A percentile compares a stretch with the other conserved stretches of the same genome.
Conservation (phyloP, 2,797 vertebrate genomes). For the Acestrorhynchus altus region DNA sequence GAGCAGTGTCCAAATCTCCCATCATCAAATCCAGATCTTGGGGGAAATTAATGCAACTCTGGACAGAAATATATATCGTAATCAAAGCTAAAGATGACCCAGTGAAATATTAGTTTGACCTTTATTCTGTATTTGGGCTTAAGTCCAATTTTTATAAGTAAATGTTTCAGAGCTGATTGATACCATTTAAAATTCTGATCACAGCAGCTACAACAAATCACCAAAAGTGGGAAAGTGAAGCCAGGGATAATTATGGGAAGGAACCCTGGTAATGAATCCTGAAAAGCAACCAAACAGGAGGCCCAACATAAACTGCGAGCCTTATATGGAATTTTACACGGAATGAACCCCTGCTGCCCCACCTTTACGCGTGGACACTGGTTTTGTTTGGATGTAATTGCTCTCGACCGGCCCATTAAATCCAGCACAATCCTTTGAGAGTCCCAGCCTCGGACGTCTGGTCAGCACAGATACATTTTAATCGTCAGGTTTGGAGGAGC, state of each 20-base stretch:
- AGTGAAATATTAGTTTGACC: no score
- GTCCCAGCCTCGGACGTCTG: slow-evolving; percentile 18
- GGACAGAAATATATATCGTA: no score
- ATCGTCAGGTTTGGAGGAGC: slow-evolving; percentile 1
- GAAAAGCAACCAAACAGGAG: background rate
- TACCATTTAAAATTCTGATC: background rate
- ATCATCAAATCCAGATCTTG: no score
- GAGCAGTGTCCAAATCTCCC: no score
- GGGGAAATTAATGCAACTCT: no score
- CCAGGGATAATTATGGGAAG: background rate
- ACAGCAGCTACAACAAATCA: background rate
- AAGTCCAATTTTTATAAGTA: no score
- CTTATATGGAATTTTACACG: background rate
- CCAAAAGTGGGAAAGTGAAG: background rate
- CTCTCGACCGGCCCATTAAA: slow-evolving; percentile 39
- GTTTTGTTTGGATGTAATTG: slow-evolving; percentile 24
- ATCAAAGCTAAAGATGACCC: no score
- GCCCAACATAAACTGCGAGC: background rate
- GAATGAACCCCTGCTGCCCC: background rate
- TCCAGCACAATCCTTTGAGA: slow-evolving; percentile 34
- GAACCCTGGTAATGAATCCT: slow-evolving; percentile 12
- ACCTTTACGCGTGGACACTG: background rate
- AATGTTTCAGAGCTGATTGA: no score
- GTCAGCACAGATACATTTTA: slow-evolving; percentile 26
- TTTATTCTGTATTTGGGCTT: no score